Evolutionary conservation across 2,888 invertebrate genomes (phyloP), one percentile per base, ranked within the genome.

Genomic region (Trachelus stipa): DNA sequence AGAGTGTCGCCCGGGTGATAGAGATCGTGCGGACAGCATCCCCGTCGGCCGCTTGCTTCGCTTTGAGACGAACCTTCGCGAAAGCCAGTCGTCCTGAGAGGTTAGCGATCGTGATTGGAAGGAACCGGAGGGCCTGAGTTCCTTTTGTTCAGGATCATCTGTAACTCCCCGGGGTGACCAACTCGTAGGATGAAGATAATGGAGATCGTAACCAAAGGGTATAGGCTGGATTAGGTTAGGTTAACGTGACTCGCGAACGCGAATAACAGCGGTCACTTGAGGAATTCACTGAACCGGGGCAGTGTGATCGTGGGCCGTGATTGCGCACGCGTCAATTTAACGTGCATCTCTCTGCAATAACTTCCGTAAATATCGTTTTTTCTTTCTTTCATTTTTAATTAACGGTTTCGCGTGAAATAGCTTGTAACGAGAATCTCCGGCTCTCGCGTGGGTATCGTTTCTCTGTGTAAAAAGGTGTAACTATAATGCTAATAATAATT

Each of bases 381-480:
- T 56, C 23, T 23, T 23, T 9, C 56, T 23, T 23, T 56, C 56
- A 56, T 56, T 56, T 56, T 56, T 56, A 56, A 56, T 23, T 23
- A 56, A 56, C 56, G 23, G 56, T 56, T 56, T 15, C 56, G 56
- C 56, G 23, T 23, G 56, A 56, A 56, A 56, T 56, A 56, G 56
- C 56, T 56, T 9, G 23, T 56, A 56, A 56, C 56, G 56, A 56
- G 56, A 56, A 56, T 56, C 56, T 56, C 23, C 56, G 56, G 56
- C 56, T 56, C 56, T 56, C 23, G 56, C 56, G 23, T 56, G 56
- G 56, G 56, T 56, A 56, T 56, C 84, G 88, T 85, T 86, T 89
- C 87, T 89, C 85, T 88, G 88, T 89, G 88, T 89, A 90, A 90
- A 90, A 90, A 90, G 56, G 89, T 90, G 88, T 89, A 90, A 88